phyloP scores from a whole-genome alignment of 64 coral and sea anemone genomes.

The Catalaphyllia jardinei region DNA sequence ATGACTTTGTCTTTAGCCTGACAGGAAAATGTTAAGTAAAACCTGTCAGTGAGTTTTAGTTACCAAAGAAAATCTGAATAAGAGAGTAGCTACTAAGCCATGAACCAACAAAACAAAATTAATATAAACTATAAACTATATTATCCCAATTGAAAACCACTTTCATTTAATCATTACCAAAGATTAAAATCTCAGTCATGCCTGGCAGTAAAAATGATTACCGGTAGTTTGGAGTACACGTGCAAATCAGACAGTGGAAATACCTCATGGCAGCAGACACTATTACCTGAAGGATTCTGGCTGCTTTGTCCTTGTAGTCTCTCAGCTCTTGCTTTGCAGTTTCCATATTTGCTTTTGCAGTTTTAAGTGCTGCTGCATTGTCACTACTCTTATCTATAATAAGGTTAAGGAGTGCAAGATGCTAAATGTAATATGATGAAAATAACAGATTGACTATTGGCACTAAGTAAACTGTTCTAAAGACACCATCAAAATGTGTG shows the following conservation, averaged over 20 bases:
- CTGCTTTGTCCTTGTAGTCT: conserved; percentile 98
- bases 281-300: conserved; percentile 89
- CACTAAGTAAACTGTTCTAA: not conserved
- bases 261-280: too few species aligned
- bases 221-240: too few species aligned
- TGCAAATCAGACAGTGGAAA: too few species aligned
- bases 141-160: too few species aligned
- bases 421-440: not conserved
- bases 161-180: too few species aligned
- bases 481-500: not conserved
- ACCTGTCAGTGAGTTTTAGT: too few species aligned
- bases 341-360: conserved; percentile 74
- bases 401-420: conserved; percentile 43
- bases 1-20: conserved; percentile 99
- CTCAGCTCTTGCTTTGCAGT: conserved; percentile 86
- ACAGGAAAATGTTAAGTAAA: not conserved
- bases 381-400: conserved; percentile 76
- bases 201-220: too few species aligned
- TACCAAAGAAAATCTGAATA: too few species aligned
- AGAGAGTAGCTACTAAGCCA: too few species aligned
- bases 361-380: conserved; percentile 69
- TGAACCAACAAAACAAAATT: too few species aligned
- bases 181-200: too few species aligned
- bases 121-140: too few species aligned
- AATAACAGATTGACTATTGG: not conserved